Base-by-base conservation (phyloP, 2,888 invertebrate genomes). In the Ditula angustiorana region DNA sequence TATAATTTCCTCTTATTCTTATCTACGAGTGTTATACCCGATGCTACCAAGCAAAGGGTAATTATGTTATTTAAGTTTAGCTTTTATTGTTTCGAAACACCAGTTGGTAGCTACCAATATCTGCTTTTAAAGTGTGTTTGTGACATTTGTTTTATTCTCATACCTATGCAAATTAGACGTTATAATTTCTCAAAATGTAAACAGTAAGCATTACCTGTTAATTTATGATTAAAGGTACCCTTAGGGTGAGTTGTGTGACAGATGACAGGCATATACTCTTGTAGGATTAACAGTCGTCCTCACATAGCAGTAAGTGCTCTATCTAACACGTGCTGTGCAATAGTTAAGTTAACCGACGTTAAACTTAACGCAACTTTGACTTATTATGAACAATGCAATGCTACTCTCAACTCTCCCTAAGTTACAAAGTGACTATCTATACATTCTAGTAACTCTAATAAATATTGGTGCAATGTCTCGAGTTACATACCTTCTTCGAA, bases 391-490 rank as follows among this genome's bases (percentile, higher is more conserved):
- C 55, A 50, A 37, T 23, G 28, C 47, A 52, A 26, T 13, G n/a
- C n/a, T n/a, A n/a, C n/a, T n/a, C n/a, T n/a, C 62, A 57, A 64
- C 58, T 64, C 53, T 46, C 52, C 53, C 64, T 59, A 64, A 53
- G 59, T 46, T 46, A 59, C 56, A 62, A 19, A 16, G 59, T 53
- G 58, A 64, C 46, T 59, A 59, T 35, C 58, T 64, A 64, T 26
- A 44, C 33, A 41, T 52, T 11, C 58, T 63, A 64, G 26, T 57
- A 57, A 59, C 53, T 53, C 52, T 64, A 64, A 53, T 50, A 53
- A 59, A 59, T 64, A 64, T 64, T 64, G 64, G 64, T 64, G 64
- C 64, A 64, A 64, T 59, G 55, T 52, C 52, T 52, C 46, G 59
- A 64, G 50, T 52, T 58, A 63, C 50, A 41, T 30, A 60, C 33